Evolutionary conservation across 2,113 vertebrate species (phyloP), one percentile per base, ranked within the genome.

Genomic region (Alces alces): DNA sequence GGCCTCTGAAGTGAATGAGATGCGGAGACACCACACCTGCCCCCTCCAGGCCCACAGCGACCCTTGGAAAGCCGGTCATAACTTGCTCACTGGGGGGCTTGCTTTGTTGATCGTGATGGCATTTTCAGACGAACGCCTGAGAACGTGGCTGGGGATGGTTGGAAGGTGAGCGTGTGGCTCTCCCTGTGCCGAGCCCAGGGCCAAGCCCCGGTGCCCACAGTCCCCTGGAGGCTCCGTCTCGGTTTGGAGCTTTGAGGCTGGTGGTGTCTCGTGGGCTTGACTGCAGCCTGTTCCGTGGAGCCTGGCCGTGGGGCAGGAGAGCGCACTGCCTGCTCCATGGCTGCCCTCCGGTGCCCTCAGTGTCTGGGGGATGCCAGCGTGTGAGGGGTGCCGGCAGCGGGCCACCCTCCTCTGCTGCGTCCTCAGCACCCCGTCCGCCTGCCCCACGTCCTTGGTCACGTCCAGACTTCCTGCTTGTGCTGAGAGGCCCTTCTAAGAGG

Each of bases 71-170:
- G 98, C 97, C 97, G 98, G 98, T 98, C 96, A 91, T 98, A 97
- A 98, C 95, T 98, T 98, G 97, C 97, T 98, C 98, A 88, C 98
- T 93, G 16, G 94, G 88, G 4, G 5, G 5, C 12, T 98, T 98
- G 98, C 98, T 98, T 91, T 98, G 98, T 98, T 98, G 98, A 98
- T 98, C 84, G 45, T 97, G 97, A 97, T 96, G 98, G 98, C 95
- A 97, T 98, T 98, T 98, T 98, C 97, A 98, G 98, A 98, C 98
- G 97, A 97, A 97, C 36, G 92, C 96, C 73, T 93, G 98, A 98
- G 98, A 98, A 96, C 57, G n/a, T 97, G 93, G 97, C 95, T 21
- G n/a, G 64, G 52, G 45, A 78, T 82, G 78, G 50, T 82, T 78
- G 60, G 39, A n/a, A 97, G 91, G 57, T 36, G 76, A 58, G n/a